phyloP scores from a whole-genome alignment of 2,888 invertebrate species.

The Drosophila setosimentum region DNA sequence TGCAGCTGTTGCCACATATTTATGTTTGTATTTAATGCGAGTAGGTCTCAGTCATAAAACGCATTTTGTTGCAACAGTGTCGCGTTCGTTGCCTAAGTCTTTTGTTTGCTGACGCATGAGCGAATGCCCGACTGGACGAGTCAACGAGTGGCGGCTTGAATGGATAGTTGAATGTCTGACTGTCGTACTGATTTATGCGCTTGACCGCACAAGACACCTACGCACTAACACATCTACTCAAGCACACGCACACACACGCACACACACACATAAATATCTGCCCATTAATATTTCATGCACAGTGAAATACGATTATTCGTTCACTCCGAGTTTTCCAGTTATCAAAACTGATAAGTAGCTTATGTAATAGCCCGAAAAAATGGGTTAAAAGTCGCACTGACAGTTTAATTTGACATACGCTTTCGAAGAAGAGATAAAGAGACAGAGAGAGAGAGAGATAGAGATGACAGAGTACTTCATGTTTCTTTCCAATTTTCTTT shows the following conservation, averaged over 20 bases:
- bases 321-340: slow-evolving; percentile 55
- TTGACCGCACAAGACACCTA: slow-evolving; percentile 74
- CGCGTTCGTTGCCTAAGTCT: slow-evolving; percentile 77
- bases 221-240: slow-evolving; percentile 41
- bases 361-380: slow-evolving; percentile 72
- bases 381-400: slow-evolving; percentile 77
- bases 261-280: slow-evolving; percentile 18
- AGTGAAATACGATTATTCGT: slow-evolving; percentile 23
- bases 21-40: not conserved
- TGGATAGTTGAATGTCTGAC: slow-evolving; percentile 41
- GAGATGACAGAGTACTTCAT: slow-evolving; percentile 71
- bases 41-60: slow-evolving; percentile 43
- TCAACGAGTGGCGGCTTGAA: slow-evolving; percentile 38
- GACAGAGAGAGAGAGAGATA: slow-evolving; percentile 1
- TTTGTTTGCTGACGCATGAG: slow-evolving; percentile 80
- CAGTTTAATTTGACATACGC: slow-evolving; percentile 78
- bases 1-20: slow-evolving; percentile 69
- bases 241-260: not conserved
- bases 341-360: slow-evolving; percentile 80
- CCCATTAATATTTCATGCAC: slow-evolving; percentile 67
- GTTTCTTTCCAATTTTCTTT: slow-evolving; percentile 63
- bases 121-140: slow-evolving; percentile 47
- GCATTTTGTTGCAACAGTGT: slow-evolving; percentile 73
- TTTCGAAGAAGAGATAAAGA: slow-evolving; percentile 9
- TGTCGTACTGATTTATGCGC: slow-evolving; percentile 76